These are phyloP conservation scores for Oxyruncus cristatus DNA, from an alignment of 2,113 vertebrate genomes.

Conservation along the genomic window DNA sequence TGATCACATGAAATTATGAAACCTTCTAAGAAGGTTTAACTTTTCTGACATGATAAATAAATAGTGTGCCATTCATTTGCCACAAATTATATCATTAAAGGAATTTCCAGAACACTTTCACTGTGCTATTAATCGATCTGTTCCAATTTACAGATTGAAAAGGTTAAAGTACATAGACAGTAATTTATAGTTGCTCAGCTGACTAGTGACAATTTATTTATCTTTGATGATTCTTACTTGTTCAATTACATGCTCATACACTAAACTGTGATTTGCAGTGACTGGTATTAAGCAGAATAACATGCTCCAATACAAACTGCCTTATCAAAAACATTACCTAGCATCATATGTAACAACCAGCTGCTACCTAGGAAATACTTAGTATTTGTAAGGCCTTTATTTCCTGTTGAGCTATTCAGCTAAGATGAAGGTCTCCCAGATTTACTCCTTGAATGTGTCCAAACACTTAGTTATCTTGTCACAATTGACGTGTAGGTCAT, in stretches of 20 bases:
- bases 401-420: background rate
- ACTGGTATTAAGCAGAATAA: background rate
- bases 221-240: background rate
- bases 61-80: background rate
- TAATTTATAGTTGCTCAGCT: background rate
- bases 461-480: background rate
- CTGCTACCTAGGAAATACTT: background rate
- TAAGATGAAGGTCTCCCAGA: background rate
- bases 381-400: background rate
- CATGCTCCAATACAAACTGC: background rate
- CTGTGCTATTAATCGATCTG: background rate
- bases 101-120: background rate
- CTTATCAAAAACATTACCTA: background rate
- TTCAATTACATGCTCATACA: background rate
- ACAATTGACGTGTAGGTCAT: background rate
- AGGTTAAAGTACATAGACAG: background rate
- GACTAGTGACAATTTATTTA: background rate
- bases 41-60: background rate
- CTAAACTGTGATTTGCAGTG: background rate
- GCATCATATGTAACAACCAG: background rate
- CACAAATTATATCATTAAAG: background rate
- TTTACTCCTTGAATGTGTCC: background rate
- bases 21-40: background rate
- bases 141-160: background rate
- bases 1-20: background rate